Conservation (phyloP, 2,113 vertebrate genomes). For the Pseudorhombus dupliciocellatus region DNA sequence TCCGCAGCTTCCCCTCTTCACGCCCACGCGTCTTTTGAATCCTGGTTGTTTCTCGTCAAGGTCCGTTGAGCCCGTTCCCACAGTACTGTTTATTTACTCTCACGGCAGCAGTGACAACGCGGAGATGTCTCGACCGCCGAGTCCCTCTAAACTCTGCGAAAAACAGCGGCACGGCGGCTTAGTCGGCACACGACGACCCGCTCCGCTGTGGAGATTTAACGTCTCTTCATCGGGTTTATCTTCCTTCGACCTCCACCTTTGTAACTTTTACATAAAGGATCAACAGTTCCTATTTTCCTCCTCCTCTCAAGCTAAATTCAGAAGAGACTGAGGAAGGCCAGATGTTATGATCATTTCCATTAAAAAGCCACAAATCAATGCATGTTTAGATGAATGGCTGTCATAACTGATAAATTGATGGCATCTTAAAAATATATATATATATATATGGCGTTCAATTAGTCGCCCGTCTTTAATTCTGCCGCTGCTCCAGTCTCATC, state of each 20-base stretch:
- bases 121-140: conserved; percentile 36
- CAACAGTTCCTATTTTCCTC: not conserved
- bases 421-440: too few species aligned
- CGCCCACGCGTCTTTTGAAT: not conserved
- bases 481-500: conserved; percentile 25
- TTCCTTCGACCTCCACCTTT: not conserved
- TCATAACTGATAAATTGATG: too few species aligned
- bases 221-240: not conserved
- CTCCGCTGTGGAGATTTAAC: too few species aligned
- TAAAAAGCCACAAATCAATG: too few species aligned
- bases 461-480: conserved; percentile 14
- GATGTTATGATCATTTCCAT: too few species aligned
- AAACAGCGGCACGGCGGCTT: not conserved
- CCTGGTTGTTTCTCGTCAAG: conserved; percentile 31
- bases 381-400: too few species aligned
- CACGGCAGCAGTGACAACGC: conserved; percentile 68
- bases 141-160: not conserved
- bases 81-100: conserved; percentile 37
- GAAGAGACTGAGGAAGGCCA: too few species aligned
- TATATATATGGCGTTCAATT: too few species aligned
- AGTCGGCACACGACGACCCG: conserved; percentile 1
- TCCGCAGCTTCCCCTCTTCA: not conserved
- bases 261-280: not conserved
- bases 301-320: too few species aligned
- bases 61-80: conserved; percentile 67